Evolutionary conservation across 1,140 invertebrate species (phyloP).

Genomic region (Scaptomyza hsui): DNA sequence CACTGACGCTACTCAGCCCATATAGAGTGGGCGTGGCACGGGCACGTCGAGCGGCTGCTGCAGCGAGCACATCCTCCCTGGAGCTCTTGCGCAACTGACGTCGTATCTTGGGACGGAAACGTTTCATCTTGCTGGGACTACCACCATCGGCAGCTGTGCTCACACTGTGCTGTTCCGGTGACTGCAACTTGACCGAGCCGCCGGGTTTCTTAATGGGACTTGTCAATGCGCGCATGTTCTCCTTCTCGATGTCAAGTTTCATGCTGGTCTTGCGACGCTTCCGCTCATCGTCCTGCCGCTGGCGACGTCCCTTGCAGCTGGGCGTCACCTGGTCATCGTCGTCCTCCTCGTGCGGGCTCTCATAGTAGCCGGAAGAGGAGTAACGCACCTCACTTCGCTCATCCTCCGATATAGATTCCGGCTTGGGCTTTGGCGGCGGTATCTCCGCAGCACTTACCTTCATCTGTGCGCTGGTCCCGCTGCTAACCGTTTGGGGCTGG

Average conservation of each 20-base stretch:
- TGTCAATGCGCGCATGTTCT: conserved; percentile 79
- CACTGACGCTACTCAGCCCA: conserved; percentile 65
- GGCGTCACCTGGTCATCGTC: conserved; percentile 55
- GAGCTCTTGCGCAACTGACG: conserved; percentile 75
- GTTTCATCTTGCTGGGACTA: conserved; percentile 80
- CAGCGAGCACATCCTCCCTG: conserved; percentile 68
- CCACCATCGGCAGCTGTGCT: conserved; percentile 39
- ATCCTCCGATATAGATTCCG: conserved; percentile 87
- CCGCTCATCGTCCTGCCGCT: conserved; percentile 80
- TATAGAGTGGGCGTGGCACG: conserved; percentile 54
- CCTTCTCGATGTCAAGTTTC: conserved; percentile 83
- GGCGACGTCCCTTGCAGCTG: conserved; percentile 55
- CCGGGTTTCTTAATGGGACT: conserved; percentile 77
- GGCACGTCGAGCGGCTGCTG: conserved; percentile 49
- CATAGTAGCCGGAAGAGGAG: conserved; percentile 91
- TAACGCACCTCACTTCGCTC: conserved; percentile 88
- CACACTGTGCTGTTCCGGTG: conserved; percentile 64
- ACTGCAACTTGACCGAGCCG: conserved; percentile 36
- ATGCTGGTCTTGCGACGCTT: conserved; percentile 80
- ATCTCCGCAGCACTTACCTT: conserved; percentile 46
- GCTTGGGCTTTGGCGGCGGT: conserved; percentile 44
- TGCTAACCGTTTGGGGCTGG: conserved; percentile 62
- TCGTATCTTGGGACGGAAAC: conserved; percentile 82
- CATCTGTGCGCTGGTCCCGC: conserved; percentile 30
- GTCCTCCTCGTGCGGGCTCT: conserved; percentile 90